Evolutionary conservation across 2,113 vertebrate genomes (phyloP).

Genomic region (Numenius arquata): DNA sequence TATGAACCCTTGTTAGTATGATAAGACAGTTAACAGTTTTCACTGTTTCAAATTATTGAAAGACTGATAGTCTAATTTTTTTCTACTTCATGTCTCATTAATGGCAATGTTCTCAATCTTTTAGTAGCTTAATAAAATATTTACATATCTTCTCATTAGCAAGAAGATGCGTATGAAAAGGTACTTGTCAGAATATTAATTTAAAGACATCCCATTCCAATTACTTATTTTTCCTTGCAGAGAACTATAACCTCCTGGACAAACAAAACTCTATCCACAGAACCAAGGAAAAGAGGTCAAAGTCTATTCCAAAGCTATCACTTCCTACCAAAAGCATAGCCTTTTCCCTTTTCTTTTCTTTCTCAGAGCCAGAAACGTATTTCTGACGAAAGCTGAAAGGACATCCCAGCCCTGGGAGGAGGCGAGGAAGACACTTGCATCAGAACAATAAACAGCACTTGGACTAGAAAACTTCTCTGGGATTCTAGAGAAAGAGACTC

Average conservation of each 20-base stretch:
- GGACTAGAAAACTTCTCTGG: background rate
- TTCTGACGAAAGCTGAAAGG: background rate
- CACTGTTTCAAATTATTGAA: background rate
- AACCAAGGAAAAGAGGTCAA: background rate
- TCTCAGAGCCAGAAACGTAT: background rate
- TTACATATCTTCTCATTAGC: slow-evolving; percentile 26
- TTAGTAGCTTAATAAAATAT: slow-evolving; percentile 39
- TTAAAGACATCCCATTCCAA: background rate
- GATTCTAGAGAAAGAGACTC: background rate
- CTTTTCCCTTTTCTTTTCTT: background rate
- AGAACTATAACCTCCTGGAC: background rate
- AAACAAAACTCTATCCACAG: background rate
- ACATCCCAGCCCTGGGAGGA: background rate
- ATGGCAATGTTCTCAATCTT: slow-evolving; percentile 11
- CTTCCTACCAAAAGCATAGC: background rate
- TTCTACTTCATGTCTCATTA: slow-evolving; percentile 12
- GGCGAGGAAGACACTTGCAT: background rate
- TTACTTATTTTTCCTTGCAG: background rate
- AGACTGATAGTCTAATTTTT: background rate
- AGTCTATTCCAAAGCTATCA: background rate
- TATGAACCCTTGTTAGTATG: background rate
- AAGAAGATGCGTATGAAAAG: background rate
- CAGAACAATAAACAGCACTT: background rate
- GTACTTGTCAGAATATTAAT: background rate
- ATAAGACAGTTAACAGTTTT: background rate